Evolutionary conservation across 1,140 invertebrate species (phyloP).

Genomic region (Drosophila bipectinata): DNA sequence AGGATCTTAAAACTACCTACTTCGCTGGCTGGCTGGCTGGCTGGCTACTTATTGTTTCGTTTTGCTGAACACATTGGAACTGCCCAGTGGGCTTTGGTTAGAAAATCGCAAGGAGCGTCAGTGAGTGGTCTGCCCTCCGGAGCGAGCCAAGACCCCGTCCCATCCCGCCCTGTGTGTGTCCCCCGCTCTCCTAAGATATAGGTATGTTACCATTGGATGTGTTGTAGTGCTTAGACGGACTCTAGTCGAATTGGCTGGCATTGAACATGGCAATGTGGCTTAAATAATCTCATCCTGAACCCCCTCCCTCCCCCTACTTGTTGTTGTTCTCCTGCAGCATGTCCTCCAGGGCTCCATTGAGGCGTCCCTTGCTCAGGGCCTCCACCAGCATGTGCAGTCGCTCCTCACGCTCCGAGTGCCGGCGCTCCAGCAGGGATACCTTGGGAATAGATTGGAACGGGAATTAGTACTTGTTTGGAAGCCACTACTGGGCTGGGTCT

Average conservation of each 20-base stretch:
- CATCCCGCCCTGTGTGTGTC: neutral
- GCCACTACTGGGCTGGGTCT: neutral
- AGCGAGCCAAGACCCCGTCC: neutral
- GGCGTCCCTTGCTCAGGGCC: constrained; percentile 79
- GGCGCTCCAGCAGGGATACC: constrained; percentile 79
- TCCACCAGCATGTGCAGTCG: constrained; percentile 83
- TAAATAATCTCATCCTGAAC: neutral
- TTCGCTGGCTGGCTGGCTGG: neutral
- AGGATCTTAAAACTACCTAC: constrained; percentile 29
- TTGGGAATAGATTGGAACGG: constrained; percentile 9
- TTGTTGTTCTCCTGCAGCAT: constrained; percentile 78
- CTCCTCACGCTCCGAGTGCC: constrained; percentile 82
- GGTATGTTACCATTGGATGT: constrained; percentile 19
- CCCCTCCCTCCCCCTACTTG: constrained; percentile 34
- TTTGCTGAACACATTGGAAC: constrained; percentile 30
- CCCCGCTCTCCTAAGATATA: neutral
- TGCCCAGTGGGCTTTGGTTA: neutral
- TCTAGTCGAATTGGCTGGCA: constrained; percentile 42
- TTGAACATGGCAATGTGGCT: constrained; percentile 39
- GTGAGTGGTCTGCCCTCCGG: constrained; percentile 14
- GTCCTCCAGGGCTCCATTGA: constrained; percentile 79
- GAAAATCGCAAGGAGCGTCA: constrained; percentile 3
- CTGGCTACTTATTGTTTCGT: constrained; percentile 24
- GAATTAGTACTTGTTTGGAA: neutral
- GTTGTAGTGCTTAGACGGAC: constrained; percentile 44